Percentiles rank a stretch among this genome's conserved stretches.
Evolutionary conservation across 2,113 vertebrate species (phyloP).

Genomic region (Brienomyrus brachyistius): DNA sequence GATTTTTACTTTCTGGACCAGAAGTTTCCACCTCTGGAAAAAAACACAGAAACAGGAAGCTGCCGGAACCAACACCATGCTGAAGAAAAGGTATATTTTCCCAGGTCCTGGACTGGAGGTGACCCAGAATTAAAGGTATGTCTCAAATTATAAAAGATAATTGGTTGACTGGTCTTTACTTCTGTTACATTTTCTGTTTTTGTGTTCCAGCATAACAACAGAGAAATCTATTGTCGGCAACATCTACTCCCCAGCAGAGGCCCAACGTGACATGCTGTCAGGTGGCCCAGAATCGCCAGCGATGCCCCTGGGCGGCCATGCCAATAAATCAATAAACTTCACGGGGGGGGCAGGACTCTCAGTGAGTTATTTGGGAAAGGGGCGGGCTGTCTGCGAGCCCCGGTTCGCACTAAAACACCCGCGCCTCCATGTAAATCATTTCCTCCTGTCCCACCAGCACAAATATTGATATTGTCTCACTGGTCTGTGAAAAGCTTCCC

Average conservation of each 20-base stretch:
- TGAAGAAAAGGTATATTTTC: not conserved
- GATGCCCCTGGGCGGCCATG: not conserved
- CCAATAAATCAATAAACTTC: not conserved
- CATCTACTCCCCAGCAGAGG: not conserved
- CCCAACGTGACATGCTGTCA: not conserved
- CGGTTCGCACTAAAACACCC: slow-evolving; percentile 4
- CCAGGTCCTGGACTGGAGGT: not conserved
- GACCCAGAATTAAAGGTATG: not conserved
- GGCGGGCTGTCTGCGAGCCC: not conserved
- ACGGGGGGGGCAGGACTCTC: not conserved
- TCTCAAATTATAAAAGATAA: not conserved
- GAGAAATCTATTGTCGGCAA: no score
- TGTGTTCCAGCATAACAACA: not conserved
- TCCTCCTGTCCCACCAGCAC: not conserved
- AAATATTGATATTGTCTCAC: not conserved
- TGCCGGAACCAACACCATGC: not conserved
- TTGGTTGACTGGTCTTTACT: not conserved
- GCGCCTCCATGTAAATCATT: slow-evolving; percentile 10
- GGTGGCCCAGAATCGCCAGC: not conserved
- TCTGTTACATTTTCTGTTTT: not conserved
- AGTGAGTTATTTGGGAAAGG: not conserved
- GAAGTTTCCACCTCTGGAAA: not conserved
- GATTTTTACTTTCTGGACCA: no score
- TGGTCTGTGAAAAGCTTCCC: not conserved
- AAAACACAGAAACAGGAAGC: not conserved